Base-by-base conservation (phyloP, 2,888 invertebrate genomes). In the Merodon equestris region DNA sequence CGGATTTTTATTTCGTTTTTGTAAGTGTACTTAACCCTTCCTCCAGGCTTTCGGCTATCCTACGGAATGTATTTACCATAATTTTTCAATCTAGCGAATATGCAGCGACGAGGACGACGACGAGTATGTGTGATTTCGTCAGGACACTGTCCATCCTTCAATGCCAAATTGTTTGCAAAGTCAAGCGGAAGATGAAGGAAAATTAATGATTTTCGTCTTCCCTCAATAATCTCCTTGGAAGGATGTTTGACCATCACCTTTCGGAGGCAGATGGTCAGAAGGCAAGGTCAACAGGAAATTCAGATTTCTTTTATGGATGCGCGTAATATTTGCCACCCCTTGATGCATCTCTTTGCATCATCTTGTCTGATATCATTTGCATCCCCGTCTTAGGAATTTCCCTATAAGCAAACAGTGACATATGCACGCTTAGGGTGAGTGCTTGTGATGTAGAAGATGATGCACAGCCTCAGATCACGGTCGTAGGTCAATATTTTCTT, bases 31-130 rank as follows among this genome's bases (percentile, higher is more conserved):
- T 19, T 40, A 68, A 74, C 58, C 64, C 64, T 64, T 73, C 57
- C 27, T 27, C 27, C 7, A 7, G 27, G 3, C 7, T 27, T 27
- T 27, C 27, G 27, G 2, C 2, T 27, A 27, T 34, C 50, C 13
- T 48, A 7, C 19, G 60, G 45, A 19, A 19, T 36, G 51, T 86
- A 86, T 87, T 87, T 87, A 88, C 86, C 87, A 87, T 87, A 87
- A 88, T 87, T 88, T 87, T 87, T 87, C 87, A 87, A 87, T 87
- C 87, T 86, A 86, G 84, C 83, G 84, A 84, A 82, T 56, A 81
- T 68, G 81, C 72, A 82, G 76, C 34, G 36, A 17, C 12, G 34
- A 7, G 3, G 12, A 48, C 17, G n/a, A n/a, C n/a, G n/a, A n/a
- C n/a, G n/a, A n/a, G n/a, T n/a, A 4, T 27, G 2, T 27, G 27